Conservation (phyloP, 2,797 vertebrate species). For the Sebastes elongatus region DNA sequence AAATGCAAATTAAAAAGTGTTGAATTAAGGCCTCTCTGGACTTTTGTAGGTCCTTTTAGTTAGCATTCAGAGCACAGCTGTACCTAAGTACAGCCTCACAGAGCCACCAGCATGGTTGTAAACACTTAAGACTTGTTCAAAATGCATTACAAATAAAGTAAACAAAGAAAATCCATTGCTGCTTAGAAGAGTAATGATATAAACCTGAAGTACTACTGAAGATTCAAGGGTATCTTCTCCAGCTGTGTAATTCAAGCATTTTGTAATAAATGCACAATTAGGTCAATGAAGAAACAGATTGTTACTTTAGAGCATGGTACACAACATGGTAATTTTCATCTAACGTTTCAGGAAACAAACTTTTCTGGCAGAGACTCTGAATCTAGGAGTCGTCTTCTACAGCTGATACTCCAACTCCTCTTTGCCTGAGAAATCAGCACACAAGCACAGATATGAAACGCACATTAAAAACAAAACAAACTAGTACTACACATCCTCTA, state of each 20-base stretch:
- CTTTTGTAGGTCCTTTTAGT: too few relatives aligned
- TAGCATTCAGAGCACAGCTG: neutral
- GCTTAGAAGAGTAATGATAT: neutral
- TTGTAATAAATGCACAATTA: neutral
- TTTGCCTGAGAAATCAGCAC: neutral
- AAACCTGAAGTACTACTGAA: neutral
- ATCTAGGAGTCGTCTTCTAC: neutral
- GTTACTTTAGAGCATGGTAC: neutral
- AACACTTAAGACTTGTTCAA: neutral
- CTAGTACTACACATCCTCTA: neutral
- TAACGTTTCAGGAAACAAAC: neutral
- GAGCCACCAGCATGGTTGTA: neutral
- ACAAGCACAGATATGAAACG: neutral
- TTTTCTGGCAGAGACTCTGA: too few relatives aligned
- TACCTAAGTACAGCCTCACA: neutral
- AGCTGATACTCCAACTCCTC: neutral
- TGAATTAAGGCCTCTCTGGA: too few relatives aligned
- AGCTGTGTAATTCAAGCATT: neutral
- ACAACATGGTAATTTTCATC: neutral
- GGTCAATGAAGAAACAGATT: neutral
- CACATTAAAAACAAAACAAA: neutral
- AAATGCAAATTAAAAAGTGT: too few relatives aligned
- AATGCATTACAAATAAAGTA: neutral
- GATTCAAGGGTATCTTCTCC: neutral
- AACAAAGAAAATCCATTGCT: neutral